Percentiles rank a stretch among this genome's conserved stretches.
These are phyloP conservation scores for Apamea anceps DNA, from an alignment of 2,888 invertebrate genomes.

Conservation along the genomic window DNA sequence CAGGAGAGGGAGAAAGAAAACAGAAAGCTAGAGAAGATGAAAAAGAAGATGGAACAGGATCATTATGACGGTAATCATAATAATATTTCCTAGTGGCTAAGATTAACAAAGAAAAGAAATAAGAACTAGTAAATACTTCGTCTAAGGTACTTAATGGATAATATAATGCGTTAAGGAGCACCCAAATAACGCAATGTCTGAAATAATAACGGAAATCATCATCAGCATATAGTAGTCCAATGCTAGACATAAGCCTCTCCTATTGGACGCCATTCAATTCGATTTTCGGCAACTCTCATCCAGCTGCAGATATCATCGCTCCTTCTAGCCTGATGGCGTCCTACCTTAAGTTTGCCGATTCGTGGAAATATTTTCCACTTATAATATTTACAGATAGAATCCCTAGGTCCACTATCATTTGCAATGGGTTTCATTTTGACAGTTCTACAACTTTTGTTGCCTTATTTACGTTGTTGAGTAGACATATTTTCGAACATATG, in stretches of 20 bases:
- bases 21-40: slow-evolving; percentile 79
- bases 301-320: not conserved
- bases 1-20: slow-evolving; percentile 83
- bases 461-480: no score
- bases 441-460: no score
- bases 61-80: slow-evolving; percentile 79
- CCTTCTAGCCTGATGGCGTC: not conserved
- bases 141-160: not conserved
- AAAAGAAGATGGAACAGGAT: slow-evolving; percentile 84
- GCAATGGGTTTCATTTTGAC: no score
- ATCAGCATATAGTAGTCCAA: not conserved
- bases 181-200: not conserved
- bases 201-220: not conserved
- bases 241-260: not conserved
- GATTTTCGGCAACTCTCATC: not conserved
- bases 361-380: not conserved
- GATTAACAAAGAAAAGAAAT: not conserved
- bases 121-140: not conserved
- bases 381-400: not conserved
- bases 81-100: not conserved
- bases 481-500: no score
- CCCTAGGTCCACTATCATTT: not conserved
- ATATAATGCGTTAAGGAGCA: not conserved
- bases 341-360: not conserved
- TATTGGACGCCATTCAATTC: not conserved